Base-by-base conservation (phyloP, 2,797 vertebrate species). In the Myotis vivesi region DNA sequence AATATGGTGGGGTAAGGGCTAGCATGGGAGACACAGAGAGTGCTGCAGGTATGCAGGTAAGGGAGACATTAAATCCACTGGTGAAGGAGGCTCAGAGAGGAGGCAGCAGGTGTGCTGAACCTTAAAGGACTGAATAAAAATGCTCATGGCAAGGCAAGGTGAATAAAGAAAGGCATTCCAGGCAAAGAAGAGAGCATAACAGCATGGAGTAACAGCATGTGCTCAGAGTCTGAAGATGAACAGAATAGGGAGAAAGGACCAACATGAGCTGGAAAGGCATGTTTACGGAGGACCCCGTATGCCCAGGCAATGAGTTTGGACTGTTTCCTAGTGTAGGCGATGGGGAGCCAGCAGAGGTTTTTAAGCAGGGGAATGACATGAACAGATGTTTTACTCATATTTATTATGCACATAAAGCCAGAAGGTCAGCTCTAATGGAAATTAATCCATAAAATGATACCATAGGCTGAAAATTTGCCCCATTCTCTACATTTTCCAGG, bases 381-480 rank as follows among this genome's bases (percentile, higher is more conserved):
- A 96, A 93, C 96, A 97, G 95, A 97, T 96, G 96, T 95, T 97
- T 95, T 96, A 80, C 81, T 94, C 89, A 71, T 94, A 94, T 95
- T 94, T 94, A 93, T 93, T 95, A 93, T 84, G 94, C 64, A 85
- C 68, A 28, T 64, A 95, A 90, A 94, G 73, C 94, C 91, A 94
- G 91, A 84, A 96, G 87, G 92, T 93, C 93, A 91, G 82, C 12
- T 9, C 77, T 89, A 95, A 95, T 96, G 92, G 96, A 96, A 97
- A 97, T 93, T 93, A 95, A 94, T 96, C 95, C 93, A 96, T 94
- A 95, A 97, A 95, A 95, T 96, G 96, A 97, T 96, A 97, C 77
- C 95, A 94, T 33, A 94, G 87, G 71, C 91, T 96, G 81, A 92
- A 97, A 95, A 97, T 94, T 13, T 94, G 85, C 33, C 87, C 87